phyloP scores from a whole-genome alignment of 1,140 invertebrate genomes.

The Geopemphigus sp. region DNA sequence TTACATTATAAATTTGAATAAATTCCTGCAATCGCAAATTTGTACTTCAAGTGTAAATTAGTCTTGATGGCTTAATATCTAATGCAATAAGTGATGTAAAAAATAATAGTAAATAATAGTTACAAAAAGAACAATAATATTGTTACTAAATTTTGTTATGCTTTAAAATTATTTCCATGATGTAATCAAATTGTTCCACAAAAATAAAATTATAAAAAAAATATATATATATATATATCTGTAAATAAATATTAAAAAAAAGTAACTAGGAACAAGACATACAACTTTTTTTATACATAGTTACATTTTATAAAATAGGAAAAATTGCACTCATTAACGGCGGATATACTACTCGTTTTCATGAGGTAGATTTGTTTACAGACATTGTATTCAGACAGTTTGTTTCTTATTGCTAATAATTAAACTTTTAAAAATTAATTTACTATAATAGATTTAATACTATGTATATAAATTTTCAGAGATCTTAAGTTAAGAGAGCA shows the following conservation, averaged over 20 bases:
- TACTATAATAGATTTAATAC: not conserved
- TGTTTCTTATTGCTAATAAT: conserved; percentile 45
- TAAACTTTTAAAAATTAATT: conserved; percentile 9
- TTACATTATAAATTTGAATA: conserved; percentile 41
- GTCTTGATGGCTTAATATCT: conserved; percentile 48
- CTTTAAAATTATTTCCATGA: conserved; percentile 22
- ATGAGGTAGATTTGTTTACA: conserved; percentile 27
- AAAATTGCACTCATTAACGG: conserved; percentile 47
- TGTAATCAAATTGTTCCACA: conserved; percentile 10
- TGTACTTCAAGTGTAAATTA: conserved; percentile 42
- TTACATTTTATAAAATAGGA: conserved; percentile 41
- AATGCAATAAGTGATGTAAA: conserved; percentile 40
- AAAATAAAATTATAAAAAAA: conserved; percentile 31
- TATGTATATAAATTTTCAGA: conserved; percentile 27
- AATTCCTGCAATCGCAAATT: conserved; percentile 44
- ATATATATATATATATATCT: conserved; percentile 3
- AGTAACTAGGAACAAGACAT: conserved; percentile 45
- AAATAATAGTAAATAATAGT: conserved; percentile 37
- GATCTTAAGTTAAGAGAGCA: conserved; percentile 46
- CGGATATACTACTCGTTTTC: conserved; percentile 12
- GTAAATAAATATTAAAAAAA: conserved; percentile 34
- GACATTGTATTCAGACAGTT: conserved; percentile 25
- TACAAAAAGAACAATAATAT: conserved; percentile 29
- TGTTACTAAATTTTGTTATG: conserved; percentile 31
- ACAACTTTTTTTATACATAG: conserved; percentile 32